Evolutionary conservation across 2,797 vertebrate genomes (phyloP).

Genomic region (Siniperca undulata): DNA sequence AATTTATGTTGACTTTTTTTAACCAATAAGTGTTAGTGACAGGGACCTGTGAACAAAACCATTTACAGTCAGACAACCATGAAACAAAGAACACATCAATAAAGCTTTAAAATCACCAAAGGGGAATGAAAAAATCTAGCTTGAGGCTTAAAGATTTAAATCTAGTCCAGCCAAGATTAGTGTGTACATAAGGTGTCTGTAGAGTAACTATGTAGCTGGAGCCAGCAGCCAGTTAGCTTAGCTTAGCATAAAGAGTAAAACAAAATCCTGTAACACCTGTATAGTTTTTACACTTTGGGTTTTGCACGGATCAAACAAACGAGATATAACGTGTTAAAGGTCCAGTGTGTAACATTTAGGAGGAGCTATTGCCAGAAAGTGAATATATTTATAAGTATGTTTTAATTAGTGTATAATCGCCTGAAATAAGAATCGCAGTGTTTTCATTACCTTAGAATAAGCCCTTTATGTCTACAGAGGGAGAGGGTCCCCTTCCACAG

Average conservation of each 20-base stretch:
- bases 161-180: neutral
- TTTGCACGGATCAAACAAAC: neutral
- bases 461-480: no score
- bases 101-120: neutral
- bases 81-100: neutral
- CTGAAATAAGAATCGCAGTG: no score
- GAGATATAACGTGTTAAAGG: neutral
- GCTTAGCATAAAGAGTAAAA: neutral
- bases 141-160: neutral
- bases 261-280: neutral
- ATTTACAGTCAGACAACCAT: neutral
- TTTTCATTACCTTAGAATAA: no score
- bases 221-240: neutral
- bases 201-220: neutral
- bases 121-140: neutral
- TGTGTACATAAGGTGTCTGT: neutral
- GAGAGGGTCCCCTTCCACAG: no score
- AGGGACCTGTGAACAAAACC: neutral
- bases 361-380: no score
- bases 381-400: no score
- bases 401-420: no score
- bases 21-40: neutral
- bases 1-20: constrained; percentile 16
- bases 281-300: neutral
- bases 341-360: no score